phyloP scores from a whole-genome alignment of 2,797 vertebrate species.

The Craterocephalus amniculus region DNA sequence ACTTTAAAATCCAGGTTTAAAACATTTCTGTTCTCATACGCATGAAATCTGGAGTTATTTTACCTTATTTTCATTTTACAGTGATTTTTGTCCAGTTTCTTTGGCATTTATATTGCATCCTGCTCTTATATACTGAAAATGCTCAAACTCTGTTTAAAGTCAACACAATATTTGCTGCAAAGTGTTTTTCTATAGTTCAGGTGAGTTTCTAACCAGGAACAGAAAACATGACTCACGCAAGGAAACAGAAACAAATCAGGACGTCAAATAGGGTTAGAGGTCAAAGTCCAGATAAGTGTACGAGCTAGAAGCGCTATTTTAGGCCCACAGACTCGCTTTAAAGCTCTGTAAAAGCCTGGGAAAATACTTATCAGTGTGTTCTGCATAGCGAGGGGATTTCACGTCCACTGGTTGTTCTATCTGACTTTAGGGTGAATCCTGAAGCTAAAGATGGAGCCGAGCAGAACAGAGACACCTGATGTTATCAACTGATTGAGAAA shows the following conservation, averaged over 20 bases:
- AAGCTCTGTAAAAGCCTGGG: conserved; percentile 30
- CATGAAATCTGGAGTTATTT: too few species aligned
- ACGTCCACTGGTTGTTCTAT: conserved; percentile 26
- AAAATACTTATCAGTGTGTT: conserved; percentile 33
- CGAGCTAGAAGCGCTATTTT: conserved; percentile 38
- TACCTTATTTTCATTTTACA: too few species aligned
- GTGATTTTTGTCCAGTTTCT: background rate
- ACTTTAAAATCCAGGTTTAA: too few species aligned
- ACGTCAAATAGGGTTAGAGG: conserved; percentile 23
- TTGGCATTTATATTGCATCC: conserved; percentile 10
- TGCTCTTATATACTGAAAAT: background rate
- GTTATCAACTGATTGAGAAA: conserved; percentile 15
- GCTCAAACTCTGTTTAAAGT: conserved; percentile 2
- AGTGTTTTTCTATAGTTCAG: background rate
- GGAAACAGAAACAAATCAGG: background rate
- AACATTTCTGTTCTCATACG: too few species aligned
- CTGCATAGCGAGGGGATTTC: conserved; percentile 42
- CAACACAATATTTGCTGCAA: background rate
- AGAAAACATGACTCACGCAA: conserved; percentile 10
- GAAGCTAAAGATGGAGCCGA: conserved; percentile 24
- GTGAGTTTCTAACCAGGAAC: background rate
- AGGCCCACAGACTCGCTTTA: conserved; percentile 20
- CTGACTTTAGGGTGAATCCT: conserved; percentile 34
- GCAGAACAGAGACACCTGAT: conserved; percentile 55
- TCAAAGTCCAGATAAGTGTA: conserved; percentile 29